Evolutionary conservation across 1,140 invertebrate species (phyloP), one percentile per base, ranked within the genome.

Genomic region (Drosophila navojoa): DNA sequence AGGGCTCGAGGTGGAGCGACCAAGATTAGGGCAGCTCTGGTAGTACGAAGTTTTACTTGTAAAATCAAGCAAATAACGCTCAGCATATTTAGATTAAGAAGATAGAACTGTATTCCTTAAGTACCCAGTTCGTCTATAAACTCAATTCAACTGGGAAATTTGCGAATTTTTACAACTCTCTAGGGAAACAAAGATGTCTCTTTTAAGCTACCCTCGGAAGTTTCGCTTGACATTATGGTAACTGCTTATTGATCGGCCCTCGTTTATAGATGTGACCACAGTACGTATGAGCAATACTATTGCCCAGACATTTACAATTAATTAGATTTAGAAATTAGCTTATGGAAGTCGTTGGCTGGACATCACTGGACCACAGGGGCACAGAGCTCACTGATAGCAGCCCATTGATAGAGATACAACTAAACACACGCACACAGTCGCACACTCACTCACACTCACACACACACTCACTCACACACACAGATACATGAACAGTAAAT

Each of bases 271-370:
- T 32, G 50, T 58, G 80, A 62, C 40, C 64, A 77, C 77, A 85
- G 81, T 85, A 76, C 78, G 71, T 86, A 81, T 86, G 81, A 86
- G 78, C 81, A 86, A 86, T 86, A 70, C 67, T 47, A 72, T 81
- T 86, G 63, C 81, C 67, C 72, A 87, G 82, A 82, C 63, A 89
- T 82, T 81, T 86, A 71, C 47, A 76, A 74, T 82, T 80, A 81
- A 61, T 55, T 82, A 71, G 45, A 53, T 49, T 27, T 76, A 72
- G 13, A 60, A 60, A 66, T 78, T 79, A 76, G 44, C 68, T 71
- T 73, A 54, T 73, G 84, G 63, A 87, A 81, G 78, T 78, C 81
- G 63, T 66, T 71, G 32, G 45, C 52, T 62, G 58, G 50, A 54
- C 40, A 63, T 32, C 50, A 29, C 53, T 38, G 42, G 32, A 25